These are phyloP conservation scores for Nemoura dubitans DNA, from an alignment of 2,888 invertebrate genomes.

Conservation along the genomic window DNA sequence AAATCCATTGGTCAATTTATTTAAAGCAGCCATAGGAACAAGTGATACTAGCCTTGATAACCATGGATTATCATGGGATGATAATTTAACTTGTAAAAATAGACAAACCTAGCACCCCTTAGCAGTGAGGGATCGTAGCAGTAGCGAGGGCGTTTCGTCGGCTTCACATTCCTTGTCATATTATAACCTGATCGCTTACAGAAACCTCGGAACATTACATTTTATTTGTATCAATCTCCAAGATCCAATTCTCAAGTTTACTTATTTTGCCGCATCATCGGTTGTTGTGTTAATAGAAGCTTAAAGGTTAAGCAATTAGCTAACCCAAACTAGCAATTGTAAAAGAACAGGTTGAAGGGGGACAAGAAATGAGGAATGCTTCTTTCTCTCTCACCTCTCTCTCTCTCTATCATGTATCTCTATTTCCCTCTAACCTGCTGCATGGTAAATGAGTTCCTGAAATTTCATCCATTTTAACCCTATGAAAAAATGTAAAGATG, in stretches of 20 bases:
- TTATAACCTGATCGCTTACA: background rate
- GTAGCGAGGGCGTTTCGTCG: background rate
- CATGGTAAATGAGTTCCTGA: background rate
- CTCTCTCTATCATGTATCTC: background rate
- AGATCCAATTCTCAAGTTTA: background rate
- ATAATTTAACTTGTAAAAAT: background rate
- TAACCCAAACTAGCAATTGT: background rate
- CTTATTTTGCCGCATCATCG: background rate
- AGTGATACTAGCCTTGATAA: constrained; percentile 4
- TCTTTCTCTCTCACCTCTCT: background rate
- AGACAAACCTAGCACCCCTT: background rate
- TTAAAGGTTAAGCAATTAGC: background rate
- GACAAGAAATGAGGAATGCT: background rate
- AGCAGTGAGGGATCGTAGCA: too few relatives aligned
- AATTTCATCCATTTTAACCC: background rate
- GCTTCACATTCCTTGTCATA: background rate
- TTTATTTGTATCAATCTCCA: background rate
- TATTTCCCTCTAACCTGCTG: background rate
- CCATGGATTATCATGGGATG: background rate
- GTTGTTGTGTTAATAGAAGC: background rate
- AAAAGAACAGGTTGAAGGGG: constrained; percentile 9
- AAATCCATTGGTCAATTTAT: background rate
- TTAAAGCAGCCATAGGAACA: background rate
- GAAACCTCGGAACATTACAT: background rate
- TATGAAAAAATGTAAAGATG: background rate